Evolutionary conservation across 2,888 invertebrate genomes (phyloP).

Genomic region (Galerucella pusilla): DNA sequence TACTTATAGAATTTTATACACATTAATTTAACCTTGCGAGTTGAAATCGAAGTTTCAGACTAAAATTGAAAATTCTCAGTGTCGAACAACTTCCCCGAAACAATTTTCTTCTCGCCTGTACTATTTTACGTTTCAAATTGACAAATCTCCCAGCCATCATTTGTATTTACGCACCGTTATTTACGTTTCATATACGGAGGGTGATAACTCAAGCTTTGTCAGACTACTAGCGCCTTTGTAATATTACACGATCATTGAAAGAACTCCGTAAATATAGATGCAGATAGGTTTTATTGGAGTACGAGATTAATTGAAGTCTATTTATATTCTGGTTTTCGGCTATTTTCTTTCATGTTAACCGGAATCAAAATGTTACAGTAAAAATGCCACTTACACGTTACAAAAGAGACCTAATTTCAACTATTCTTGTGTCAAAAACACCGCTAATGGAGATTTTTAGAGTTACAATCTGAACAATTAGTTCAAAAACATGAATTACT

Average conservation of each 20-base stretch:
- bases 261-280: slow-evolving; percentile 9
- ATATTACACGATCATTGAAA: not conserved
- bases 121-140: not conserved
- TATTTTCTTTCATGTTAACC: too few relatives aligned
- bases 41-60: too few relatives aligned
- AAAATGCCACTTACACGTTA: too few relatives aligned
- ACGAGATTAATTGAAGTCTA: not conserved
- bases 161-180: slow-evolving; percentile 8
- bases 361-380: too few relatives aligned
- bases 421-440: too few relatives aligned
- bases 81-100: not conserved
- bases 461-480: too few relatives aligned
- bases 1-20: too few relatives aligned
- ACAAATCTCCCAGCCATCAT: slow-evolving; percentile 6
- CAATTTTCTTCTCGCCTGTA: not conserved
- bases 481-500: too few relatives aligned
- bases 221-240: not conserved
- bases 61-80: not conserved
- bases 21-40: too few relatives aligned
- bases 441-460: too few relatives aligned
- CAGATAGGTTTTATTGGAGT: not conserved
- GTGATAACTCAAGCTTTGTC: slow-evolving; percentile 9
- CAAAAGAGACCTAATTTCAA: too few relatives aligned
- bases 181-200: slow-evolving; percentile 5
- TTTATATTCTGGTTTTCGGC: not conserved